These are phyloP conservation scores for Perizoma flavofasciatum DNA, from an alignment of 2,888 invertebrate species.

Conservation along the genomic window DNA sequence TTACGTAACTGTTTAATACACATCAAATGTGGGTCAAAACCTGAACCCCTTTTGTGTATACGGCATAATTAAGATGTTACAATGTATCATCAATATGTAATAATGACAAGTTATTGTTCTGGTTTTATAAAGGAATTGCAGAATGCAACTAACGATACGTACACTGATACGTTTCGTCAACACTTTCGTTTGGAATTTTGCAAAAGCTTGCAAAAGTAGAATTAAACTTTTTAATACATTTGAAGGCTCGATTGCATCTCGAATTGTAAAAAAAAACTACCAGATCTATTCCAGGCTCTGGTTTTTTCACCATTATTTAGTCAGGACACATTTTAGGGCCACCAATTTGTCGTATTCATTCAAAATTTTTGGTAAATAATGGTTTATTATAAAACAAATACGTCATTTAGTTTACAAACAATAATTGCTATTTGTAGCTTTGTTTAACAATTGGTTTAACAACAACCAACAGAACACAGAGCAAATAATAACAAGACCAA, in stretches of 20 bases:
- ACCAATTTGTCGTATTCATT: too few relatives aligned
- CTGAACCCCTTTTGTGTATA: constrained; percentile 53
- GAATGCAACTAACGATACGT: constrained; percentile 1
- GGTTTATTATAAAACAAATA: too few relatives aligned
- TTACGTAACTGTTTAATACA: constrained; percentile 45
- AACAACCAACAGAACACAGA: too few relatives aligned
- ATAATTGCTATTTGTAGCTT: too few relatives aligned
- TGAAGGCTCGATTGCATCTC: too few relatives aligned
- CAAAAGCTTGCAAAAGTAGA: neutral
- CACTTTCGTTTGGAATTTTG: neutral
- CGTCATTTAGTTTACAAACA: too few relatives aligned
- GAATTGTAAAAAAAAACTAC: neutral
- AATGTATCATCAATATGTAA: constrained; percentile 47
- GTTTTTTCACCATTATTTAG: too few relatives aligned
- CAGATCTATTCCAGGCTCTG: too few relatives aligned
- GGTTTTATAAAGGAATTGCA: constrained; percentile 33
- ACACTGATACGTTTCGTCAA: neutral
- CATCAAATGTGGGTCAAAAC: constrained; percentile 48
- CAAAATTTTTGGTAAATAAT: too few relatives aligned
- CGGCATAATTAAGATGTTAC: constrained; percentile 49
- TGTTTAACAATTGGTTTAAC: too few relatives aligned
- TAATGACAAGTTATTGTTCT: constrained; percentile 52
- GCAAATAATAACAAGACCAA: too few relatives aligned
- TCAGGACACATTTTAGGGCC: too few relatives aligned
- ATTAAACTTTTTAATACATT: neutral